Conservation (phyloP, 2,888 invertebrate genomes). For the Thymelicus acteon region DNA sequence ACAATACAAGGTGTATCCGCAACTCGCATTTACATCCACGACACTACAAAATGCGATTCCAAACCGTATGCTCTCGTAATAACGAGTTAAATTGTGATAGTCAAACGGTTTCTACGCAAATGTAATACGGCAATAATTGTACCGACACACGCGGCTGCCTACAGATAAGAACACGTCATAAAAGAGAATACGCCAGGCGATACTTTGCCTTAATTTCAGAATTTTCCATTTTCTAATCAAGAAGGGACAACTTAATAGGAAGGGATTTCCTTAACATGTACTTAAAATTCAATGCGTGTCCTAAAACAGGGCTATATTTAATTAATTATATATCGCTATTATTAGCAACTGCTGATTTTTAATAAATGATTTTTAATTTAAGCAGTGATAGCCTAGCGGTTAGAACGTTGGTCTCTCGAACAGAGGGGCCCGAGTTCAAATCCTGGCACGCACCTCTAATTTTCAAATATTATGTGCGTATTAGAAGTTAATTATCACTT, state of each 20-base stretch:
- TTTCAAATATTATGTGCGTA: no score
- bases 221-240: conserved; percentile 57
- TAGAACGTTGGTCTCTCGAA: no score
- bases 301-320: neutral
- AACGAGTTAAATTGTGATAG: conserved; percentile 40
- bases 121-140: conserved; percentile 38
- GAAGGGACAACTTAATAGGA: conserved; percentile 52
- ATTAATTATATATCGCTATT: no score
- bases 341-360: neutral
- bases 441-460: no score
- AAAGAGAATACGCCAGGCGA: conserved; percentile 69
- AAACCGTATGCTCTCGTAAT: conserved; percentile 53
- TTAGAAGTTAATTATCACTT: no score
- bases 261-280: conserved; percentile 1
- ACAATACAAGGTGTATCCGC: conserved; percentile 71
- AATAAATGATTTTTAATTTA: no score
- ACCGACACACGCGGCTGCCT: conserved; percentile 60
- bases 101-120: conserved; percentile 29
- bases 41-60: conserved; percentile 46
- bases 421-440: no score
- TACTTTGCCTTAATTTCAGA: conserved; percentile 76
- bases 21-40: conserved; percentile 45
- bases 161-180: conserved; percentile 80
- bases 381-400: no score
- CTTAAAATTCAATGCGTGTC: neutral